These are phyloP conservation scores for Trichonephila clavipes DNA, from an alignment of 1,140 invertebrate genomes.

Conservation along the genomic window DNA sequence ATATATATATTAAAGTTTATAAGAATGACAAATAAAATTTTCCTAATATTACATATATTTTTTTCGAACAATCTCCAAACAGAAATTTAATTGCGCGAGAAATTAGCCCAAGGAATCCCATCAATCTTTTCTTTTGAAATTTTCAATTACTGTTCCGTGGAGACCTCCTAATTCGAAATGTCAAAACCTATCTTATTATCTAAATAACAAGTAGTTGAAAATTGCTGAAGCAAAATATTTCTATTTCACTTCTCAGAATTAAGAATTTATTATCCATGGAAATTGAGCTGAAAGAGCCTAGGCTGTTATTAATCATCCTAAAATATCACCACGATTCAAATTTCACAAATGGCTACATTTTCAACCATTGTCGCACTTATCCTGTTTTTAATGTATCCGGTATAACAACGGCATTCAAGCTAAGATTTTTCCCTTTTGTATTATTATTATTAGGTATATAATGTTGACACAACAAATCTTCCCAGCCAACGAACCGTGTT, in stretches of 20 bases:
- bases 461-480: constrained; percentile 74
- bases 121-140: not conserved
- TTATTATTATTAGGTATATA: constrained; percentile 71
- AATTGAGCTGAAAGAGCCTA: not conserved
- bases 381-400: constrained; percentile 73
- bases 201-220: constrained; percentile 4
- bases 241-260: not conserved
- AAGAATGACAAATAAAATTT: too few relatives aligned
- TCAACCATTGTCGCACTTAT: constrained; percentile 49
- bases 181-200: constrained; percentile 14
- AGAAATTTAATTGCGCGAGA: too few relatives aligned
- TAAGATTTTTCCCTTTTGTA: constrained; percentile 35
- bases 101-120: too few relatives aligned
- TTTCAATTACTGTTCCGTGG: not conserved
- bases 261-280: constrained; percentile 25
- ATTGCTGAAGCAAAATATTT: constrained; percentile 9
- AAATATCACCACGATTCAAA: constrained; percentile 39
- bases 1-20: too few relatives aligned
- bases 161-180: not conserved
- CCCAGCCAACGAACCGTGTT: constrained; percentile 44
- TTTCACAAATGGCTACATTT: constrained; percentile 48
- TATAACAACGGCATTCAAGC: constrained; percentile 47
- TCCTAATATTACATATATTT: too few relatives aligned
- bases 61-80: too few relatives aligned
- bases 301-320: constrained; percentile 25